A percentile compares a stretch with the other conserved stretches of the same genome.
phyloP scores from a whole-genome alignment of 2,797 vertebrate species.

The Micropoecilia bifurca region DNA sequence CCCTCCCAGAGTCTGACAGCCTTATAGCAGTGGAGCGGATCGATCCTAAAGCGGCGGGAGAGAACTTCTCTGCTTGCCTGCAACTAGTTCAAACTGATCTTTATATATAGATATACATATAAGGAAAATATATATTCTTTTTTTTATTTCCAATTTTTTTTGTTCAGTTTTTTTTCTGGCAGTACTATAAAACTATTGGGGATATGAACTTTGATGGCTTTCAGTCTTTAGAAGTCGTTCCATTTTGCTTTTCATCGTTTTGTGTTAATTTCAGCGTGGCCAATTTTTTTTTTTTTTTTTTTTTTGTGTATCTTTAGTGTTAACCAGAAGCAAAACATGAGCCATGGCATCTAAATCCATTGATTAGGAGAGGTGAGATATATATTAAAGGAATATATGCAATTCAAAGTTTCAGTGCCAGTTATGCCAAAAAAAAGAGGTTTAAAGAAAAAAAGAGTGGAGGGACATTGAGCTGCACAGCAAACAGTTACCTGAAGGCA shows the following conservation, averaged over 20 bases:
- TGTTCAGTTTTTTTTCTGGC: slow-evolving; percentile 70
- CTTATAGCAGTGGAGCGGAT: slow-evolving; percentile 74
- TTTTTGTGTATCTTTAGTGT: slow-evolving; percentile 45
- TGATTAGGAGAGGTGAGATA: slow-evolving; percentile 30
- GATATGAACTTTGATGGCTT: slow-evolving; percentile 64
- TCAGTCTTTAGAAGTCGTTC: slow-evolving; percentile 75
- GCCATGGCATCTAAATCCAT: slow-evolving; percentile 56
- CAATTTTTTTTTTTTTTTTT: slow-evolving; percentile 28
- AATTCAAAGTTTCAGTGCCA: slow-evolving; percentile 46
- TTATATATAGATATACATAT: slow-evolving; percentile 84
- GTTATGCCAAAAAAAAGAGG: slow-evolving; percentile 48
- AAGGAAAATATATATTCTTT: slow-evolving; percentile 80
- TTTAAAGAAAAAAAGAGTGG: slow-evolving; percentile 35
- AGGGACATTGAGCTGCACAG: slow-evolving; percentile 43
- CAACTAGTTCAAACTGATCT: slow-evolving; percentile 81
- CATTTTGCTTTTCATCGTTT: slow-evolving; percentile 51
- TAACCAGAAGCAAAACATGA: slow-evolving; percentile 42
- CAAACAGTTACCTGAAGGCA: slow-evolving; percentile 51
- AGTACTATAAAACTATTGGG: slow-evolving; percentile 78
- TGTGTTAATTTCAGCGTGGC: slow-evolving; percentile 42
- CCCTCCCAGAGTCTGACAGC: slow-evolving; percentile 78
- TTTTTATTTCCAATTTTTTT: slow-evolving; percentile 75
- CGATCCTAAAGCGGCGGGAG: slow-evolving; percentile 61
- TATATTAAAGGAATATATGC: slow-evolving; percentile 58
- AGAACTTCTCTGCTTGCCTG: slow-evolving; percentile 77